phyloP scores from a whole-genome alignment of 2,113 vertebrate genomes.

The Aepyceros melampus region DNA sequence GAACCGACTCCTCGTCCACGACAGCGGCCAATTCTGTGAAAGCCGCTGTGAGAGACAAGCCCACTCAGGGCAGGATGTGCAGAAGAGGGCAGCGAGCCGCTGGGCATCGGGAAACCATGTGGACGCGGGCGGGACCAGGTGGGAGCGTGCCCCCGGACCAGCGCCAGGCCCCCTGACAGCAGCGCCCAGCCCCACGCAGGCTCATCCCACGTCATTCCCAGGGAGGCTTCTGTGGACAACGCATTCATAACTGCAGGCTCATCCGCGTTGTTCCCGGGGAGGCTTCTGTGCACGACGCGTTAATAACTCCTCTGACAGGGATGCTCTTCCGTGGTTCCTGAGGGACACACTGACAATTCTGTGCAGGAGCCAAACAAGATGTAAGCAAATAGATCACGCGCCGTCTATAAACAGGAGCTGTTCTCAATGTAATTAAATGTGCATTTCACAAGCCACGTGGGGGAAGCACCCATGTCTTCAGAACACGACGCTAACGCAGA shows the following conservation, averaged over 20 bases:
- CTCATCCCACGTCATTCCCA: rapidly evolving
- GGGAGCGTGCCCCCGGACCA: rapidly evolving
- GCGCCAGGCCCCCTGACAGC: rapidly evolving
- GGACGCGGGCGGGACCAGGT: rapidly evolving
- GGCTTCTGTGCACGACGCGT: rapidly evolving
- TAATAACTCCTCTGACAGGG: no score
- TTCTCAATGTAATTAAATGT: background rate
- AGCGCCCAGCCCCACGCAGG: rapidly evolving
- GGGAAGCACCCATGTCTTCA: background rate
- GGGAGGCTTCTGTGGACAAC: rapidly evolving
- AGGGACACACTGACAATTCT: background rate
- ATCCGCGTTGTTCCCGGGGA: rapidly evolving
- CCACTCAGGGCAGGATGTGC: background rate
- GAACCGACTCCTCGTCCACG: background rate
- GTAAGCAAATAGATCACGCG: background rate
- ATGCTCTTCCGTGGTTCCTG: background rate
- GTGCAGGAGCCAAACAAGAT: rapidly evolving
- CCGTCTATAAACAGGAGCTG: rapidly evolving
- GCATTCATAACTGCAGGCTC: no score
- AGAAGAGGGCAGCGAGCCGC: background rate
- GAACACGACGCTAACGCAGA: rapidly evolving
- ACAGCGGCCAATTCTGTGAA: background rate
- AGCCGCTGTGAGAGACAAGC: rapidly evolving
- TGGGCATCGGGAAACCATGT: rapidly evolving
- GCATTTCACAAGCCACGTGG: background rate